A percentile compares a stretch with the other conserved stretches of the same genome.
Conservation (phyloP, 2,888 invertebrate species). For the Coelogynopora nodosa region DNA sequence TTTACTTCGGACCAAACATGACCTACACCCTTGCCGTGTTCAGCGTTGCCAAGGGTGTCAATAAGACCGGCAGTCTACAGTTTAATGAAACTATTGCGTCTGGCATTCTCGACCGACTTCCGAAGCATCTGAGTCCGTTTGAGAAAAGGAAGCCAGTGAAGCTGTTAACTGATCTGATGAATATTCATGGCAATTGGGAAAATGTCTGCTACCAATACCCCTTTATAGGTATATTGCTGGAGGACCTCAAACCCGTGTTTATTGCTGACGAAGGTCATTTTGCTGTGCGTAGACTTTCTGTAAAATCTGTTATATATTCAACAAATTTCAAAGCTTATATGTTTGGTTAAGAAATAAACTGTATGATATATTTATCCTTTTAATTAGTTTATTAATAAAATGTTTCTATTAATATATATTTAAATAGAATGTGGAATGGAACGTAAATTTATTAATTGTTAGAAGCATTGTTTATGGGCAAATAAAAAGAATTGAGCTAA, state of each 20-base stretch:
- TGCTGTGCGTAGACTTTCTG: not conserved
- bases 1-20: not conserved
- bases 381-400: too few species aligned
- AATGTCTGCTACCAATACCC: not conserved
- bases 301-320: not conserved
- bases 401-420: too few species aligned
- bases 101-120: not conserved
- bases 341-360: not conserved
- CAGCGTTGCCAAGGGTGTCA: not conserved
- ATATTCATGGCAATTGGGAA: not conserved
- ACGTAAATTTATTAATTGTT: too few species aligned
- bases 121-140: not conserved
- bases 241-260: not conserved
- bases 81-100: not conserved
- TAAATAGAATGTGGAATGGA: too few species aligned
- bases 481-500: too few species aligned
- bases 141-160: not conserved
- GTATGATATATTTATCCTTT: too few species aligned
- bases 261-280: not conserved
- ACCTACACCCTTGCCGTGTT: not conserved
- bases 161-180: not conserved
- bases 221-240: not conserved
- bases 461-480: too few species aligned
- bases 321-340: not conserved
- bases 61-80: not conserved